Base-by-base conservation (phyloP, 64 coral and sea anemone species). In the Cladopsammia gracilis region DNA sequence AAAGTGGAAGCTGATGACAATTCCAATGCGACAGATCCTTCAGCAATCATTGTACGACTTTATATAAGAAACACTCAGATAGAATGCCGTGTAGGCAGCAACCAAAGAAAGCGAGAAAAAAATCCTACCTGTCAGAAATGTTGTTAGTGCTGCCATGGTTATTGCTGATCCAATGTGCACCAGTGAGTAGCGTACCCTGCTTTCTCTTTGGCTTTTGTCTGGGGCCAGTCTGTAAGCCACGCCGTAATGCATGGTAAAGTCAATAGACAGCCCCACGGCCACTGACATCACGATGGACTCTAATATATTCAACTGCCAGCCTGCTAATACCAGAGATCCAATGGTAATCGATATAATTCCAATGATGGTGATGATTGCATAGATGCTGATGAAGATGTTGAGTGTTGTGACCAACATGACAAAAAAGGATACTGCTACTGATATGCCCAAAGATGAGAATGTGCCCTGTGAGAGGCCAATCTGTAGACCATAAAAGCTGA, bases 221-320 rank as follows among this genome's bases (percentile, higher is more conserved):
- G 94, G 94, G 69, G 97, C 95, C 18, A 94, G 22, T 24, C 87
- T 75, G 58, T 98, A 98, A 13, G 97, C 97, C 62, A 98, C 94
- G 42, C 97, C 97, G 84, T 98, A 98, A 94, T 98, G 97, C 88
- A 98, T 89, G 12, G 97, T 98, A 70, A 98, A 98, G 62, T 98
- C 97, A 77, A 96, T 95, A 14, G 97, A 98, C 18, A 98, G 71
- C 25, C 97, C 97, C 2, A 96, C 97, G 15, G 97, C 94, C 10
- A 98, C 97, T 68, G 97, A 89, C 82, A 98, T 94, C 60, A 98
- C 97, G 24, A 98, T 98, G 26, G 97, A 98, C 57, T 98, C 97
- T 56, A 98, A 73, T 7, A 98, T 91, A 64, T 96, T 98, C n/a
- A 98, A 65, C 46, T 98, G 90, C 97, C 97, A 98, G 15, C 97